Evolutionary conservation across 1,140 invertebrate genomes (phyloP).

Genomic region (Neotoxoptera formosana): DNA sequence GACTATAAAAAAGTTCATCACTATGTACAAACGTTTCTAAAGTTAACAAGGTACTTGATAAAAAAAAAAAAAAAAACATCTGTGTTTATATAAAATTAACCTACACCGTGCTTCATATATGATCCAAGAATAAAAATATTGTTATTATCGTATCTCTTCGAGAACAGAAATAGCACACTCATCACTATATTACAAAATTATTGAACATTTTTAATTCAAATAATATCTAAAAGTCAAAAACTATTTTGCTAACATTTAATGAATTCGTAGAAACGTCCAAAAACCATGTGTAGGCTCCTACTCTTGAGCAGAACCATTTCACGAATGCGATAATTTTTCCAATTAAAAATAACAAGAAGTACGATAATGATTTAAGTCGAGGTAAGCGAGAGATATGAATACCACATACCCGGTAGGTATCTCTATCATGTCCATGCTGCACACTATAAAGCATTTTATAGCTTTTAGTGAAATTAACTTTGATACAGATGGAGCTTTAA

Average conservation of each 20-base stretch:
- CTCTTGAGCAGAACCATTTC: not conserved
- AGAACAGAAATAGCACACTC: not conserved
- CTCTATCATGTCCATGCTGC: not conserved
- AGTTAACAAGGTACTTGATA: not conserved
- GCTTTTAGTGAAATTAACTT: slow-evolving; percentile 7
- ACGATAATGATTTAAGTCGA: not conserved
- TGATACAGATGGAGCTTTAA: not conserved
- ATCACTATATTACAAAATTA: not conserved
- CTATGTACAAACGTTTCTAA: not conserved
- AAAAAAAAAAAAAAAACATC: not conserved
- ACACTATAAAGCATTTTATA: not conserved
- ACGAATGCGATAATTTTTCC: not conserved
- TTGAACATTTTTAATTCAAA: not conserved
- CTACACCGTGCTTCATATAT: not conserved
- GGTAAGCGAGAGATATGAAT: not conserved
- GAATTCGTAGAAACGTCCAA: not conserved
- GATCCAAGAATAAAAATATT: not conserved
- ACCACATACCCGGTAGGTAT: not conserved
- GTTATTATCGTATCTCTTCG: not conserved
- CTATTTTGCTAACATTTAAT: not conserved
- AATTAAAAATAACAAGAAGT: not conserved
- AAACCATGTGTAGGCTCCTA: not conserved
- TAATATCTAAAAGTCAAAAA: not conserved
- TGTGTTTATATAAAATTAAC: not conserved
- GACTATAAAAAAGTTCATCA: not conserved